phyloP scores from a whole-genome alignment of 2,113 vertebrate species.

The Charina bottae region DNA sequence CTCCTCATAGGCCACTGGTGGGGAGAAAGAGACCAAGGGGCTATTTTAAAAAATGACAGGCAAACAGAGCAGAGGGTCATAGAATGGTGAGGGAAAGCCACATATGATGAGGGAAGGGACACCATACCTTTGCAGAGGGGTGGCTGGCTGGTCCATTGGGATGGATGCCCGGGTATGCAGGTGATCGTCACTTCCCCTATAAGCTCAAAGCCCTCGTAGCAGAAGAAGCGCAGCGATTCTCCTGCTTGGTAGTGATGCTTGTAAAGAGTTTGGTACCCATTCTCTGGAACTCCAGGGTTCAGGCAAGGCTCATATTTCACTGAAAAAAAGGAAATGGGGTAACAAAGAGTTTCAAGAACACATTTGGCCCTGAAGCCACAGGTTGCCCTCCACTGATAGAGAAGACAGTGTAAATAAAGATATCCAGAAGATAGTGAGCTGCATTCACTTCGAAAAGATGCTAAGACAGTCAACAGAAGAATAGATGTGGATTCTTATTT shows the following conservation, averaged over 20 bases:
- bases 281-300: constrained; percentile 90
- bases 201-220: constrained; percentile 91
- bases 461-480: background rate
- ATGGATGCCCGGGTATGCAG: constrained; percentile 89
- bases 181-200: constrained; percentile 91
- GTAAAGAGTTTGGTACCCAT: constrained; percentile 91
- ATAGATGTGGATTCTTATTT: background rate
- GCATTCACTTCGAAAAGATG: background rate
- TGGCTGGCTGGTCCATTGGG: constrained; percentile 91
- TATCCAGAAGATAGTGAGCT: background rate
- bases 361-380: background rate
- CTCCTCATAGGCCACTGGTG: constrained; percentile 86
- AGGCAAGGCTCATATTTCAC: constrained; percentile 92
- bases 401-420: background rate
- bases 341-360: background rate
- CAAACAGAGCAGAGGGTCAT: constrained; percentile 27
- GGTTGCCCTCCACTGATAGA: background rate
- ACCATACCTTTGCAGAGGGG: constrained; percentile 89
- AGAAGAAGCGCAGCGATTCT: constrained; percentile 91
- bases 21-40: constrained; percentile 11
- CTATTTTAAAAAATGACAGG: background rate
- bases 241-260: constrained; percentile 93
- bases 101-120: background rate
- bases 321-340: constrained; percentile 55
- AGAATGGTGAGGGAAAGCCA: constrained; percentile 57